Evolutionary conservation across 1,140 invertebrate species (phyloP), one percentile per base, ranked within the genome.

Genomic region (Megalopta genalis): DNA sequence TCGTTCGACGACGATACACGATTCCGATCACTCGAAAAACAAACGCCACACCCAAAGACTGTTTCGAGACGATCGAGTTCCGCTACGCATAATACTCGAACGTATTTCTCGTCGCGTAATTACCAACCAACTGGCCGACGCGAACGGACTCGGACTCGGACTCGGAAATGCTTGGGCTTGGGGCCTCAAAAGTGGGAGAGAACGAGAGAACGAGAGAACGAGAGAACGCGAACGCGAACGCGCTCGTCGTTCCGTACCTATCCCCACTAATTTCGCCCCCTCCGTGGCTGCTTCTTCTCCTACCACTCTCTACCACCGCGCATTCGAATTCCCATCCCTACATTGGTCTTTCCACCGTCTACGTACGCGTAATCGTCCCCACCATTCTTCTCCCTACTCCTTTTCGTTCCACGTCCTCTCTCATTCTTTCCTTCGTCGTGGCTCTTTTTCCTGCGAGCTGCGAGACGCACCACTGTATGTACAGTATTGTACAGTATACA

Each of bases 61-160:
- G 39, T 68, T 62, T 54, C 10, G n/a, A 64, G 62, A 68, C 67
- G 46, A 60, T 52, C 64, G n/a, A 79, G 25, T 60, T 23, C 32
- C 18, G 16, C 16, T 23, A 10, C 68, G 23, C 25, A 64, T 23
- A 23, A 46, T 37, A 72, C 25, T 60, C 23, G 25, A 63, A 78
- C 76, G 46, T 57, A 62, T 72, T 60, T 65, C 68, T 73, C 70
- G 64, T 57, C 64, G 65, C 77, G 72, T 69, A 69, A 80, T 81
- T 81, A 84, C 69, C 66, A 86, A 80, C 77, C 64, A 62, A 86
- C 85, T 83, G 81, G 77, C 77, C 76, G 78, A 83, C 66, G 69
- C 83, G 54, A 83, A 69, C 74, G 75, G 76, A 81, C 84, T 32
- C 32, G 32, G 76, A 81, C 84, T 32, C 32, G 32, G 32, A 32